phyloP scores from a whole-genome alignment of 2,888 invertebrate genomes.

The Epirrhoe alternata region DNA sequence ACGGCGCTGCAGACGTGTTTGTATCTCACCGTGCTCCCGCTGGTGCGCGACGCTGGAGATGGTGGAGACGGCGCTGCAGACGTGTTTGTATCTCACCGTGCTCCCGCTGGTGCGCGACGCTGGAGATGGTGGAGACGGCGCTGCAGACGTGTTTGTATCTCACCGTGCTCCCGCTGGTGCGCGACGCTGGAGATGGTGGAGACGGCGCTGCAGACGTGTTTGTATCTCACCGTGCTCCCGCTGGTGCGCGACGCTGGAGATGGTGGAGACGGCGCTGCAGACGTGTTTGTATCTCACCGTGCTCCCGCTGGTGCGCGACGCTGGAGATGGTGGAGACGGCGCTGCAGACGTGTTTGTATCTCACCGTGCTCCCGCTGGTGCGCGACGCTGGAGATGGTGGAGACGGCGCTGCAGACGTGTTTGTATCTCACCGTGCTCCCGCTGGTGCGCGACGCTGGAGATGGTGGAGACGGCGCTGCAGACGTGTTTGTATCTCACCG shows the following conservation, averaged over 20 bases:
- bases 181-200: constrained; percentile 97
- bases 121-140: constrained; percentile 97
- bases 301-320: constrained; percentile 95
- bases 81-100: too few relatives aligned
- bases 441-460: constrained; percentile 95
- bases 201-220: constrained; percentile 97
- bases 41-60: constrained; percentile 96
- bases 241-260: constrained; percentile 96
- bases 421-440: too few relatives aligned
- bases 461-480: constrained; percentile 98
- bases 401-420: constrained; percentile 98
- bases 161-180: too few relatives aligned
- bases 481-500: too few relatives aligned
- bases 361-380: too few relatives aligned
- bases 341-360: constrained; percentile 96
- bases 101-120: constrained; percentile 96
- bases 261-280: constrained; percentile 97
- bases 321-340: constrained; percentile 98
- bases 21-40: too few relatives aligned
- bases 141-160: too few relatives aligned
- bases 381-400: constrained; percentile 97
- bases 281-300: too few relatives aligned
- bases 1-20: constrained; percentile 98
- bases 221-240: too few relatives aligned
- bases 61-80: constrained; percentile 97